phyloP scores from a whole-genome alignment of 2,888 invertebrate species.

The Nomada ruficornis region DNA sequence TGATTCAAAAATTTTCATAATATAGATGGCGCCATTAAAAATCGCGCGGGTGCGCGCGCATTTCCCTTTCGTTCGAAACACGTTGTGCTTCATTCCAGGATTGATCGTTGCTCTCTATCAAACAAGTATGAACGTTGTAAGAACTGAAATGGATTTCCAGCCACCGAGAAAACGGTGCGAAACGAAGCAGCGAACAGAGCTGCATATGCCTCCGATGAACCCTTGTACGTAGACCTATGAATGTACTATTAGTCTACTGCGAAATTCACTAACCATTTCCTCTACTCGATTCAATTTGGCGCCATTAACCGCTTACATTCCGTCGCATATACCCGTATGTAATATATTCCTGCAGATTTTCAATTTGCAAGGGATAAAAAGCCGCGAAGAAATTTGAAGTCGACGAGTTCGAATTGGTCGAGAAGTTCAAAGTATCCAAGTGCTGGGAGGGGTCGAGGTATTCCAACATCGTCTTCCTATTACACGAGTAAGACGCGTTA shows the following conservation, averaged over 20 bases:
- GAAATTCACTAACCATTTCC: background rate
- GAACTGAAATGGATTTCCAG: conserved; percentile 38
- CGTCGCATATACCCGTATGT: too few relatives aligned
- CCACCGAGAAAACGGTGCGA: conserved; percentile 53
- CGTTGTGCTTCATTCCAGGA: background rate
- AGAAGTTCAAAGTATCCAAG: conserved; percentile 2
- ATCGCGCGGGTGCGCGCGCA: background rate
- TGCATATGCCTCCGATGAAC: background rate
- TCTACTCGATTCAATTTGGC: too few relatives aligned
- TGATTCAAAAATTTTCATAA: too few relatives aligned
- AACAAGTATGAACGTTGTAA: conserved; percentile 73
- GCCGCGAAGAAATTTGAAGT: background rate
- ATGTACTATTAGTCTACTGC: background rate
- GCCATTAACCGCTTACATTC: background rate
- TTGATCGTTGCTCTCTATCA: too few relatives aligned
- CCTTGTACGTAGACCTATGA: conserved; percentile 18
- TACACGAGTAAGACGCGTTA: conserved; percentile 22
- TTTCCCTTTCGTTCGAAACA: background rate
- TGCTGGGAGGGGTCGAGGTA: background rate
- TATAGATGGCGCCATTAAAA: too few relatives aligned
- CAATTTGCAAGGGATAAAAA: background rate
- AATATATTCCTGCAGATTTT: background rate
- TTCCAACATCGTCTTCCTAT: background rate
- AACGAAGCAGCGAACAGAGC: conserved; percentile 42
- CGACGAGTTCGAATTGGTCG: background rate